phyloP scores from a whole-genome alignment of 1,140 invertebrate species.

The Rhyzopertha dominica region DNA sequence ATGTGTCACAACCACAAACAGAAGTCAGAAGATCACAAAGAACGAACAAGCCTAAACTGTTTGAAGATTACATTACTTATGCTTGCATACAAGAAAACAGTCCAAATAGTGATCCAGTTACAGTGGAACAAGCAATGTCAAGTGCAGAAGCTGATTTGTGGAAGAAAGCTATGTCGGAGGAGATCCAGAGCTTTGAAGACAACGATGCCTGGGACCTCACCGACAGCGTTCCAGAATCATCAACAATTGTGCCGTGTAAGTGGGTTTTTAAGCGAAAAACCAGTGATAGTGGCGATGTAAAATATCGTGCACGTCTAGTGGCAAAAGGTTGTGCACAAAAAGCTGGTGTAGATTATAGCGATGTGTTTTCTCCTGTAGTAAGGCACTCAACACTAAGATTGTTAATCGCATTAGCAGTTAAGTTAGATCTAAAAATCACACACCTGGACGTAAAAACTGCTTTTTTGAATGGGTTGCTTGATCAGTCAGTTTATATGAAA shows the following conservation, averaged over 20 bases:
- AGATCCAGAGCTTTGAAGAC: slow-evolving; percentile 30
- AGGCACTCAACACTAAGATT: slow-evolving; percentile 25
- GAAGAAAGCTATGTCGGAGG: slow-evolving; percentile 38
- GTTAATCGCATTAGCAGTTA: slow-evolving; percentile 28
- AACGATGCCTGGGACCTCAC: slow-evolving; percentile 38
- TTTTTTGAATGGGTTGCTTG: slow-evolving; percentile 39
- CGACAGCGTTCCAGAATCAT: slow-evolving; percentile 7
- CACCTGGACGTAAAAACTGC: slow-evolving; percentile 44
- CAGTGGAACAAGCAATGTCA: slow-evolving; percentile 25
- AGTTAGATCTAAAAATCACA: slow-evolving; percentile 25
- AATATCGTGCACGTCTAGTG: slow-evolving; percentile 33
- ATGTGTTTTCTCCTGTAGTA: slow-evolving; percentile 27
- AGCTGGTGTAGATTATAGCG: slow-evolving; percentile 15
- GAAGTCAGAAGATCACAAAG: too few species aligned
- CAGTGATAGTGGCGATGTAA: slow-evolving; percentile 14
- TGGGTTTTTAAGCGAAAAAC: slow-evolving; percentile 16
- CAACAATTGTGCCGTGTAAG: slow-evolving; percentile 29
- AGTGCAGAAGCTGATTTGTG: slow-evolving; percentile 23
- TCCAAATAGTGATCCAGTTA: slow-evolving; percentile 25
- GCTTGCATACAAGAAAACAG: too few species aligned
- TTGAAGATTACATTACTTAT: too few species aligned
- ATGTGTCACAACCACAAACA: too few species aligned
- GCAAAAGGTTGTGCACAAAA: slow-evolving; percentile 32
- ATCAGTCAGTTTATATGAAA: slow-evolving; percentile 40
- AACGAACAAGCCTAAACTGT: too few species aligned